Evolutionary conservation across 2,888 invertebrate genomes (phyloP).

Genomic region (Matsumyia berberina): DNA sequence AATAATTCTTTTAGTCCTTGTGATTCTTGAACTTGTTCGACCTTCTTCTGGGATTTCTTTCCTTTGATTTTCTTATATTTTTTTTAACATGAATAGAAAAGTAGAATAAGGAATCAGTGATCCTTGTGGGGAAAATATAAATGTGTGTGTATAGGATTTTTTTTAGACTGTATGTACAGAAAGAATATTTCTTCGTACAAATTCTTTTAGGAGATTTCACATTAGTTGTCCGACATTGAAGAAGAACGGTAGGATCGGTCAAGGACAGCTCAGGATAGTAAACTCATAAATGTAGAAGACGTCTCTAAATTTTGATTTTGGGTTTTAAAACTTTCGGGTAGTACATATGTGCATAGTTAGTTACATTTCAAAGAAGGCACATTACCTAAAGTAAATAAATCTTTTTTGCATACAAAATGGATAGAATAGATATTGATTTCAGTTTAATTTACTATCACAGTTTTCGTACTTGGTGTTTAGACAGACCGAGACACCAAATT

Average conservation of each 20-base stretch:
- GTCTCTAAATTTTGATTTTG: no score
- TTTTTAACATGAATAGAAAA: slow-evolving; percentile 1
- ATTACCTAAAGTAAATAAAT: no score
- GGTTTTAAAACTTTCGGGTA: no score
- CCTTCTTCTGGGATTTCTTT: slow-evolving; percentile 53
- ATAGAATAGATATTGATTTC: no score
- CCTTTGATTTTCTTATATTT: slow-evolving; percentile 45
- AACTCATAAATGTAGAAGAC: no score
- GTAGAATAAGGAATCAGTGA: slow-evolving; percentile 8
- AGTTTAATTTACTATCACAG: no score
- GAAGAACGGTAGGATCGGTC: not conserved
- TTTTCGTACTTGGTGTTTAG: no score
- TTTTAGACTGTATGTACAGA: not conserved
- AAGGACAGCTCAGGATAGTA: no score
- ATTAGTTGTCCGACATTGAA: not conserved
- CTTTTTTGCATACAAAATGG: no score
- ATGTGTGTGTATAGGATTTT: not conserved
- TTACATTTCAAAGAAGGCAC: no score
- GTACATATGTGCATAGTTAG: no score
- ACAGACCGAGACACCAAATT: no score
- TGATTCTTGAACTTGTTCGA: slow-evolving; percentile 67
- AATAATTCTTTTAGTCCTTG: slow-evolving; percentile 42
- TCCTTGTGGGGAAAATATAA: slow-evolving; percentile 28
- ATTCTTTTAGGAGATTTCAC: not conserved
- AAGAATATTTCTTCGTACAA: not conserved